These are phyloP conservation scores for Neotragus moschatus DNA, from an alignment of 2,113 vertebrate species.

Conservation along the genomic window DNA sequence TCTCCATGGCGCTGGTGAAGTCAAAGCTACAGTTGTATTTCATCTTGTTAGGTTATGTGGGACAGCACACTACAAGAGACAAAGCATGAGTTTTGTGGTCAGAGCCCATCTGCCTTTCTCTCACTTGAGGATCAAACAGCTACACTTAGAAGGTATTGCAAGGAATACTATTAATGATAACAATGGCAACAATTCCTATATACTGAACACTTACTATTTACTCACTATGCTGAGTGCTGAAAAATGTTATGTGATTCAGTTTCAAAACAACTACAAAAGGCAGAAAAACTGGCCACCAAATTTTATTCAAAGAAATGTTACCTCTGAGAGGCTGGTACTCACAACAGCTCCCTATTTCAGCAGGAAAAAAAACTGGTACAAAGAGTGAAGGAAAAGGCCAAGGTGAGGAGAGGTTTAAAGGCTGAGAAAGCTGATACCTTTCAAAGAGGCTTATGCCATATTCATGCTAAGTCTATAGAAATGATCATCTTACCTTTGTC, in stretches of 20 bases:
- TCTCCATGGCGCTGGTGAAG: neutral
- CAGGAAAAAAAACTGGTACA: constrained; percentile 8
- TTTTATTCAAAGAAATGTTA: constrained; percentile 37
- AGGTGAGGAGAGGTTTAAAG: constrained; percentile 22
- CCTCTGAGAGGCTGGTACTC: neutral
- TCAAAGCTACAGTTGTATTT: constrained; percentile 5
- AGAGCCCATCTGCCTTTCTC: neutral
- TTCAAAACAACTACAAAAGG: constrained; percentile 27
- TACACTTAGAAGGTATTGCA: neutral
- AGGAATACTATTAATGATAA: constrained; percentile 16
- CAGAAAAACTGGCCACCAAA: neutral
- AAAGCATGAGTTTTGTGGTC: neutral
- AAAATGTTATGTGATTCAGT: neutral
- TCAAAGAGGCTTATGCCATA: constrained; percentile 21
- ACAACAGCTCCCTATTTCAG: neutral
- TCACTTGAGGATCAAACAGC: neutral
- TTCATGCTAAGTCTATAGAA: constrained; percentile 67
- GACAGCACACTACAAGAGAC: neutral
- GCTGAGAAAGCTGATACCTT: constrained; percentile 50
- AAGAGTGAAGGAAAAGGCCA: constrained; percentile 7
- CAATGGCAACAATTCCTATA: neutral
- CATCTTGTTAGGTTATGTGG: neutral
- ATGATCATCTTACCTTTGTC: constrained; percentile 83
- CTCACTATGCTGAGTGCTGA: neutral
- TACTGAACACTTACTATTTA: constrained; percentile 22